Conservation (phyloP, 2,888 invertebrate species). For the Prosopocoilus inquinatus region DNA sequence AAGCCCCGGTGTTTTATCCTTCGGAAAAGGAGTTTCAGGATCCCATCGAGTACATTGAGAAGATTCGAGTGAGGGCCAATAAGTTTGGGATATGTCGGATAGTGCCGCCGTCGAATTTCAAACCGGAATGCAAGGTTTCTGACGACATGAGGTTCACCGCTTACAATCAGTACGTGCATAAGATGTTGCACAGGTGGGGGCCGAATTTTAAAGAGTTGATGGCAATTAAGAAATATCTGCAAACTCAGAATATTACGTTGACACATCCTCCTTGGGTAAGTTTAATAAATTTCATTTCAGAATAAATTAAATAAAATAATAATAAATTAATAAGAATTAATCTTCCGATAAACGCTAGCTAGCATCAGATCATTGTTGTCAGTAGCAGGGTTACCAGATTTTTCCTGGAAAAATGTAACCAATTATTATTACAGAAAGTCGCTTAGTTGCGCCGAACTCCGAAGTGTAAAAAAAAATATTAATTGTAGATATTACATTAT, state of each 20-base stretch:
- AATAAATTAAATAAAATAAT: no score
- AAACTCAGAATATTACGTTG: slow-evolving; percentile 72
- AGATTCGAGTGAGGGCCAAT: slow-evolving; percentile 72
- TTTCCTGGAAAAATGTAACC: no score
- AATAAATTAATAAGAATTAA: no score
- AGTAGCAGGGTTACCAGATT: no score
- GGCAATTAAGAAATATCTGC: slow-evolving; percentile 79
- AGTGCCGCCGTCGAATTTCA: slow-evolving; percentile 76
- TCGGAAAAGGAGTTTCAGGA: slow-evolving; percentile 82
- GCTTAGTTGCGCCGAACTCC: no score
- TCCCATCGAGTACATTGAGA: slow-evolving; percentile 80
- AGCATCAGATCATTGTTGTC: no score
- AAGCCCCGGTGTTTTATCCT: slow-evolving; percentile 79
- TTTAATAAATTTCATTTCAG: no score
- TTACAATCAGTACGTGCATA: slow-evolving; percentile 86
- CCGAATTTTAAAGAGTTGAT: slow-evolving; percentile 80
- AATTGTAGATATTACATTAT: no score
- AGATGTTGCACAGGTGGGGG: slow-evolving; percentile 86
- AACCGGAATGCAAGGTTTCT: slow-evolving; percentile 77
- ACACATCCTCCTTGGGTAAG: slow-evolving; percentile 76
- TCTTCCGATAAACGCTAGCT: no score
- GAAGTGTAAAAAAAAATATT: no score
- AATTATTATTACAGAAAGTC: no score
- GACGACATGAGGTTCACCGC: slow-evolving; percentile 86
- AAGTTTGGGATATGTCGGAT: slow-evolving; percentile 86